Conservation (phyloP, 2,888 invertebrate species). For the Lobophora halterata region DNA sequence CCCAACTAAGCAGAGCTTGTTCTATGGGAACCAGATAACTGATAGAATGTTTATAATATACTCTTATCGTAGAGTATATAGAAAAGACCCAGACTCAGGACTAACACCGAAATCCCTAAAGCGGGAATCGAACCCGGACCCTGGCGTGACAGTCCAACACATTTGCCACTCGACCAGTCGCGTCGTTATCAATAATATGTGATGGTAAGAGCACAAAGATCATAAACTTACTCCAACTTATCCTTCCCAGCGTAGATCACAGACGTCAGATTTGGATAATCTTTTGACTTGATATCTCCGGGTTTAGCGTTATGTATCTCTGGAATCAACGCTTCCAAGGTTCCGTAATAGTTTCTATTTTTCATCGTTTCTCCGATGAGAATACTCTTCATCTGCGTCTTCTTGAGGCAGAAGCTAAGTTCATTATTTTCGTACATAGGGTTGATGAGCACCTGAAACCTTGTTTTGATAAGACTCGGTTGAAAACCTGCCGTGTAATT, state of each 20-base stretch:
- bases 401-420: constrained; percentile 86
- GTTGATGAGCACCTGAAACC: constrained; percentile 87
- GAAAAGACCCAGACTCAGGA: no score
- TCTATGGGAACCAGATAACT: no score
- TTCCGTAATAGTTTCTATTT: constrained; percentile 84
- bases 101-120: no score
- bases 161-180: no score
- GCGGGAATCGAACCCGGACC: no score
- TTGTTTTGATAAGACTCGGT: constrained; percentile 5
- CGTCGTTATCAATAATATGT: no score
- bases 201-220: constrained; percentile 21
- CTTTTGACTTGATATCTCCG: constrained; percentile 66
- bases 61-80: no score
- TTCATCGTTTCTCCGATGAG: constrained; percentile 83
- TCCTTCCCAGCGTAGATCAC: constrained; percentile 80
- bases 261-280: constrained; percentile 75
- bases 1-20: no score
- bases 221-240: constrained; percentile 69
- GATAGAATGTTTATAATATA: no score
- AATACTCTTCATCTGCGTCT: constrained; percentile 85
- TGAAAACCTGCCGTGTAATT: no score
- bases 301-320: constrained; percentile 70
- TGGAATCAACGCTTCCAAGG: constrained; percentile 81
- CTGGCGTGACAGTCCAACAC: no score
- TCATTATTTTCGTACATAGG: constrained; percentile 87